A percentile compares a stretch with the other conserved stretches of the same genome.
These are phyloP conservation scores for Acinonyx jubatus DNA, from an alignment of 2,113 vertebrate species.

Conservation along the genomic window DNA sequence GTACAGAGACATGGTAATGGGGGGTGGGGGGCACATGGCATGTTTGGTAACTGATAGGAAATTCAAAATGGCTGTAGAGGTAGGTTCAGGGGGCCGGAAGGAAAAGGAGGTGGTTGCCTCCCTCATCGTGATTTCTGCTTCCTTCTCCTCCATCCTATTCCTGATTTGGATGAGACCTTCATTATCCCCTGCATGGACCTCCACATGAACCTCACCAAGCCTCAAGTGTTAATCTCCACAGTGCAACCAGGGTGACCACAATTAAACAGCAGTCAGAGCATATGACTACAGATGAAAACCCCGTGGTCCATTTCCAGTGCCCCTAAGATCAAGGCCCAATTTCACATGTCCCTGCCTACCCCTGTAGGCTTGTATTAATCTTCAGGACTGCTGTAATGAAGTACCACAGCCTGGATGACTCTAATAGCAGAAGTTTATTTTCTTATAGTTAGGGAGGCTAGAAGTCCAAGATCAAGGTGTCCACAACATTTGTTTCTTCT, in stretches of 20 bases:
- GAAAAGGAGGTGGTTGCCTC: not conserved
- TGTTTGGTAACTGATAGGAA: not conserved
- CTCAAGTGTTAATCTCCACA: not conserved
- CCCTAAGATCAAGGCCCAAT: not conserved
- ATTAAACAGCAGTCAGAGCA: not conserved
- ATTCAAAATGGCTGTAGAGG: not conserved
- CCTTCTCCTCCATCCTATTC: not conserved
- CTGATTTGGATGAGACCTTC: not conserved
- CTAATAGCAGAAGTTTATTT: not conserved
- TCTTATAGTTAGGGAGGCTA: not conserved
- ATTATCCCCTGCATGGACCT: not conserved
- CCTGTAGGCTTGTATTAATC: not conserved
- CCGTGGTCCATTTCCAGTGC: not conserved
- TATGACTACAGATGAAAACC: not conserved
- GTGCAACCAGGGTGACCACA: not conserved
- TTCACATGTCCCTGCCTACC: not conserved
- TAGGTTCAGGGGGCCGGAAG: not conserved
- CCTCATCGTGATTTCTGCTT: not conserved
- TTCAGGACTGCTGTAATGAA: not conserved
- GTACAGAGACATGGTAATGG: not conserved
- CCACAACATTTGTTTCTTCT: not conserved
- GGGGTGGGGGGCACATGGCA: not conserved
- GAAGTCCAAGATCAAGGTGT: not conserved
- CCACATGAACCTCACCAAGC: not conserved
- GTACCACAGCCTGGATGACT: not conserved